Base-by-base conservation (phyloP, 1,140 invertebrate species). In the Thalassaphorura encarpata region DNA sequence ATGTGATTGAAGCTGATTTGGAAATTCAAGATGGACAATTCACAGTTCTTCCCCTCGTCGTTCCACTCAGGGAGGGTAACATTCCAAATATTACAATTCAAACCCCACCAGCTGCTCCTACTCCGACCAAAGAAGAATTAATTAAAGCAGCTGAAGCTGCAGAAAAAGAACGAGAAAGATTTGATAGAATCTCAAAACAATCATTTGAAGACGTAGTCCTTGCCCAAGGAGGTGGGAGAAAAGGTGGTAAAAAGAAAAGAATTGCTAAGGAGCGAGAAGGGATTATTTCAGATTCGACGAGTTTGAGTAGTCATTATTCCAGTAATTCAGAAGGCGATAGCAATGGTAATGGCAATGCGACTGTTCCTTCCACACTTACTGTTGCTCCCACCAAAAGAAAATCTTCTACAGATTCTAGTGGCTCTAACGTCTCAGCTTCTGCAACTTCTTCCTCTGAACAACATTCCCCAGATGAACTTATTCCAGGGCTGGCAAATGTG, bases 121-220 rank as follows among this genome's bases (percentile, higher is more conserved):
- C 24, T 3, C 31, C 39, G 36, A 26, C 15, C 13, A 23, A 45
- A 18, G 15, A 11, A 43, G 51, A 42, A 52, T 8, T 41, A 3
- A 21, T 42, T 21, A 5, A 43, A 26, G 24, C 5, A 40, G 29
- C 40, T n/a, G 11, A n/a, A 27, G 41, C 50, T 5, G 52, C 33
- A 47, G 23, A 18, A 45, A 27, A 46, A 24, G n/a, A n/a, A n/a
- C n/a, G n/a, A n/a, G n/a, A n/a, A n/a, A 42, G 36, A 42, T 62
- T 62, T 47, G 53, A 56, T 2, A 46, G 56, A n/a, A 55, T 62
- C 16, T 46, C 56, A 26, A 19, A 39, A 3, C 27, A 55, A 24
- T 53, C 61, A 1, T 62, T 52, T 52, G 53, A 62, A 49, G 61
- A 59, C 18, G 57, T 62, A 13, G 1, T 62, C 0, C 27, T 56